Base-by-base conservation (phyloP, 2,888 invertebrate genomes). In the Aporophyla lueneburgensis region DNA sequence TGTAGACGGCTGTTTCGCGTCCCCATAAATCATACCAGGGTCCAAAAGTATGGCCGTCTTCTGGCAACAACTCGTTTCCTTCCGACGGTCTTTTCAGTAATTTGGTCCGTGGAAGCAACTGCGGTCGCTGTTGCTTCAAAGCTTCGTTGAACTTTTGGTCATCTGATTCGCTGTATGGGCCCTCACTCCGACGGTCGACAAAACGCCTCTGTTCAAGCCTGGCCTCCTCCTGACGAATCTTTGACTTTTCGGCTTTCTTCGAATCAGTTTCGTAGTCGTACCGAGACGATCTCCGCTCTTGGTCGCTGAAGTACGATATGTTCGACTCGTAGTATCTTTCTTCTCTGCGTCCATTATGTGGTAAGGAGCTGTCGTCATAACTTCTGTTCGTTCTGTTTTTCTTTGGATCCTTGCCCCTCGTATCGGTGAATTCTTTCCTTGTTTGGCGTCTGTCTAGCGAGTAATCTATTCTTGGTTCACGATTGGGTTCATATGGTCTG, bases 21-120 rank as follows among this genome's bases (percentile, higher is more conserved):
- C 98, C 98, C 98, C 98, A 99, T 81, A 98, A 97, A 94, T 99
- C 98, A 91, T 98, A 98, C 98, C 98, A 98, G 0, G 98, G 98
- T 1, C 98, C 98, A 92, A 98, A 98, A 86, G 97, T 98, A 90
- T 98, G 98, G 16, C 97, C 97, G 75, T 97, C 97, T 89, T 97
- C 97, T 70, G 96, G 96, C 80, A 97, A 93, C 86, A 97, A 93
- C 86, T 97, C 97, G 76, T 90, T 93, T 76, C 93, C 94, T 78
- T 96, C 96, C 27, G 92, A 93, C 65, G 97, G 93, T 85, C 97
- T 97, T 90, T 98, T 97, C 70, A 97, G 93, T 66, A 98, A 93
- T 91, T 98, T 98, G 2, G 98, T 98, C 76, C 98, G 97, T 0
- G 98, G 98, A 65, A 98, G 94, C 74, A 98, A 95, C 89, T 97